A percentile compares a stretch with the other conserved stretches of the same genome.
Conservation (phyloP, 1,140 invertebrate species). For the Orchesella cincta region DNA sequence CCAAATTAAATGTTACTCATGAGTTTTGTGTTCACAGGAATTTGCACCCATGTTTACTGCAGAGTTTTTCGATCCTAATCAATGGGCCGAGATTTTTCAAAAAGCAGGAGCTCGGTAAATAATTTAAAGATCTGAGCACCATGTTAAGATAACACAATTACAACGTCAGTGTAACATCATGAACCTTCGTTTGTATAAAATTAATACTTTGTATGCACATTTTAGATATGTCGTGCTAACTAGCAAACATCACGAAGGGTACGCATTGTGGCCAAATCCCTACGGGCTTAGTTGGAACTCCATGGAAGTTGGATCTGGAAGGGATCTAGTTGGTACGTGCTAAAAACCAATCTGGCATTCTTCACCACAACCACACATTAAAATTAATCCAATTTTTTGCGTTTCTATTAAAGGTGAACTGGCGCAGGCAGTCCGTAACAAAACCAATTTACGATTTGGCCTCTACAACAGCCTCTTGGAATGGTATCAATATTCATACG, state of each 20-base stretch:
- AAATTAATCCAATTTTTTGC: too few relatives aligned
- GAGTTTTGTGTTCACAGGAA: too few relatives aligned
- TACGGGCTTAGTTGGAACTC: constrained; percentile 59
- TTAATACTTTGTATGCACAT: neutral
- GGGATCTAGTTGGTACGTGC: constrained; percentile 61
- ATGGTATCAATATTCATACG: constrained; percentile 60
- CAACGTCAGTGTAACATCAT: too few relatives aligned
- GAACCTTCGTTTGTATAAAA: neutral
- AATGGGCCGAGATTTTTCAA: constrained; percentile 54
- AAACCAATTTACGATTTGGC: constrained; percentile 57
- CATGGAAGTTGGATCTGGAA: constrained; percentile 59
- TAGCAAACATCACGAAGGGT: constrained; percentile 62
- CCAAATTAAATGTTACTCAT: too few relatives aligned
- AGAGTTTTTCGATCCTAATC: constrained; percentile 54
- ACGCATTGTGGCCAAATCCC: constrained; percentile 60
- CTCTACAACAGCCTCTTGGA: constrained; percentile 61
- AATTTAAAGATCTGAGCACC: too few relatives aligned
- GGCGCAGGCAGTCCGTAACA: constrained; percentile 55
- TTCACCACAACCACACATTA: too few relatives aligned
- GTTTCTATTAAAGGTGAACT: too few relatives aligned
- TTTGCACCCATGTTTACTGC: constrained; percentile 55
- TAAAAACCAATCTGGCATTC: too few relatives aligned
- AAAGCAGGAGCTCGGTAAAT: constrained; percentile 55
- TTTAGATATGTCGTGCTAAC: constrained; percentile 61
- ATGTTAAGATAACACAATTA: constrained; percentile 34